A percentile compares a stretch with the other conserved stretches of the same genome.
Evolutionary conservation across 2,888 invertebrate genomes (phyloP).

Genomic region (Polyommatus iphigenia): DNA sequence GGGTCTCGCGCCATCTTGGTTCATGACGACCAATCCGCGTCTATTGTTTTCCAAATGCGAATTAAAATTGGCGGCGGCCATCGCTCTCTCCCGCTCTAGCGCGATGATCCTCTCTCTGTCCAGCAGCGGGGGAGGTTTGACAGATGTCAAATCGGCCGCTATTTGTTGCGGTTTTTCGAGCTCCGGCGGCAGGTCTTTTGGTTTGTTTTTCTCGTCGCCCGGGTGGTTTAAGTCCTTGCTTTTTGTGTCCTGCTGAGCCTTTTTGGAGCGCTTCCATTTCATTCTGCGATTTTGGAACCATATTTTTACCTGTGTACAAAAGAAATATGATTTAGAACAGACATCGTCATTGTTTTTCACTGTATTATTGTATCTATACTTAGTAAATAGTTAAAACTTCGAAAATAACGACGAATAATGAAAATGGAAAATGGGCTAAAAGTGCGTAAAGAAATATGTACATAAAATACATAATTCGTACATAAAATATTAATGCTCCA

Average conservation of each 20-base stretch:
- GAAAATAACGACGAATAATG: background rate
- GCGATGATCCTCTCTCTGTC: conserved; percentile 76
- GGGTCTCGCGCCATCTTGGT: conserved; percentile 70
- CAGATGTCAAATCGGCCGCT: conserved; percentile 72
- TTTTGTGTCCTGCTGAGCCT: conserved; percentile 94
- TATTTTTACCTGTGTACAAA: conserved; percentile 90
- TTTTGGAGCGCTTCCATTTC: conserved; percentile 99
- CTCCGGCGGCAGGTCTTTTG: conserved; percentile 55
- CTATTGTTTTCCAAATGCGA: conserved; percentile 75
- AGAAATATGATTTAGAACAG: conserved; percentile 29
- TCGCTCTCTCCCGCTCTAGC: conserved; percentile 70
- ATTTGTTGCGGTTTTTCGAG: conserved; percentile 59
- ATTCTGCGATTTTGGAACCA: conserved; percentile 99
- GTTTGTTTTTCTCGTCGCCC: conserved; percentile 65
- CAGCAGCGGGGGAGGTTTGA: conserved; percentile 68
- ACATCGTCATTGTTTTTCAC: background rate
- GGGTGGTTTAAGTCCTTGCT: conserved; percentile 61
- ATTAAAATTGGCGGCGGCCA: conserved; percentile 76
- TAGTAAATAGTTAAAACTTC: background rate
- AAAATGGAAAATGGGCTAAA: background rate
- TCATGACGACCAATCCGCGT: conserved; percentile 68
- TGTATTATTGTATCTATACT: background rate
- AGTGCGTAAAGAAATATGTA: background rate
- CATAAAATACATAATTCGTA: background rate
- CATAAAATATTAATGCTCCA: background rate